phyloP scores from a whole-genome alignment of 1,140 invertebrate species.

The Colletes gigas region DNA sequence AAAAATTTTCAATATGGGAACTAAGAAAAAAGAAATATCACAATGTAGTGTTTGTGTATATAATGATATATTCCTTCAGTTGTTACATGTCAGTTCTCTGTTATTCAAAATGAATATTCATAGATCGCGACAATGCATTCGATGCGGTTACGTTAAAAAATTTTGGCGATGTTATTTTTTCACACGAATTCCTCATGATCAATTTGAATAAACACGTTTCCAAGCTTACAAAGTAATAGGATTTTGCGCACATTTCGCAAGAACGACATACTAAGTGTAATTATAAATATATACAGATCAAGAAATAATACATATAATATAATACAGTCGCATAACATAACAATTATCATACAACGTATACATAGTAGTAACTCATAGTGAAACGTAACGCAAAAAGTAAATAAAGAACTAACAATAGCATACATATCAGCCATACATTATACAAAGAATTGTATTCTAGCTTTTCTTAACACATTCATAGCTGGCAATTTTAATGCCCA shows the following conservation, averaged over 20 bases:
- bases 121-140: neutral
- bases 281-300: conserved; percentile 61
- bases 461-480: conserved; percentile 1
- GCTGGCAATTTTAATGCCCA: too few relatives aligned
- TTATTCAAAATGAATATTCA: conserved; percentile 40
- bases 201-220: conserved; percentile 22
- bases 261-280: conserved; percentile 23
- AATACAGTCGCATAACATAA: conserved; percentile 64
- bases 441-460: conserved; percentile 14
- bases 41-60: conserved; percentile 26
- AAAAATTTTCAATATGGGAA: neutral
- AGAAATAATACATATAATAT: conserved; percentile 65
- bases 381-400: conserved; percentile 57
- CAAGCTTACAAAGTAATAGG: conserved; percentile 54
- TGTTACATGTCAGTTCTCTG: conserved; percentile 33
- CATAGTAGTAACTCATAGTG: conserved; percentile 54
- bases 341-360: conserved; percentile 62
- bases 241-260: conserved; percentile 24
- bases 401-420: conserved; percentile 50
- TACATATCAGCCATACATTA: conserved; percentile 15
- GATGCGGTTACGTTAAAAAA: conserved; percentile 2
- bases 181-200: neutral
- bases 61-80: conserved; percentile 43
- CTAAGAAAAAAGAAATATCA: neutral
- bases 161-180: neutral